phyloP scores from a whole-genome alignment of 2,113 vertebrate genomes.

The Caretta caretta region DNA sequence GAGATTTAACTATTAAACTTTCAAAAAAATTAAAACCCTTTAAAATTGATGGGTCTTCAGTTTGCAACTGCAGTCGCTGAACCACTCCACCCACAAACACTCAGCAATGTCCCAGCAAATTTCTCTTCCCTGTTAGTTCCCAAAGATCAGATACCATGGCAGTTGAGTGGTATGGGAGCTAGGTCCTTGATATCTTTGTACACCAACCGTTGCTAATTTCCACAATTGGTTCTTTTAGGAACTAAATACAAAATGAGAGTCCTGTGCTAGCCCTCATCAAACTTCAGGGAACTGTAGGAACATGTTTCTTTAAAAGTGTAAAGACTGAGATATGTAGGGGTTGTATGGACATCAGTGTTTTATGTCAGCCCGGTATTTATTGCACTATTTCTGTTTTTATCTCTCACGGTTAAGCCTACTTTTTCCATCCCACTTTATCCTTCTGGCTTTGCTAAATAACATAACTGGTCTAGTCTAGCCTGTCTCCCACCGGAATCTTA shows the following conservation, averaged over 20 bases:
- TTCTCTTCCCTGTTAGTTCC: neutral
- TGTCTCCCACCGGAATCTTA: neutral
- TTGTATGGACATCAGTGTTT: neutral
- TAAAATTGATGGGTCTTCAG: neutral
- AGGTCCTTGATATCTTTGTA: neutral
- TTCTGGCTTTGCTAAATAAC: neutral
- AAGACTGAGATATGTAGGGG: neutral
- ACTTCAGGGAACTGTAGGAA: neutral
- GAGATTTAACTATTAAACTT: neutral
- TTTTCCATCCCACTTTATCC: neutral
- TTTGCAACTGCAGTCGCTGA: neutral
- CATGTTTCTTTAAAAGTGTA: neutral
- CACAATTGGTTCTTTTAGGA: neutral
- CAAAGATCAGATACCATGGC: neutral
- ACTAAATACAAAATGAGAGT: neutral
- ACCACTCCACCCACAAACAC: neutral
- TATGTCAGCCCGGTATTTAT: fast-evolving
- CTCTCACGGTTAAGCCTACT: neutral
- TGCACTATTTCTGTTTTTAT: neutral
- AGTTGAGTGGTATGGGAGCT: neutral
- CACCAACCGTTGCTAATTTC: neutral
- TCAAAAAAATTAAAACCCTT: neutral
- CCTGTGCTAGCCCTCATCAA: neutral
- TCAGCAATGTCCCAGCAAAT: neutral
- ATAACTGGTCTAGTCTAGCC: neutral